Percentiles rank a stretch among this genome's conserved stretches.
Evolutionary conservation across 2,888 invertebrate species (phyloP).

Genomic region (Drosophila anomelani): DNA sequence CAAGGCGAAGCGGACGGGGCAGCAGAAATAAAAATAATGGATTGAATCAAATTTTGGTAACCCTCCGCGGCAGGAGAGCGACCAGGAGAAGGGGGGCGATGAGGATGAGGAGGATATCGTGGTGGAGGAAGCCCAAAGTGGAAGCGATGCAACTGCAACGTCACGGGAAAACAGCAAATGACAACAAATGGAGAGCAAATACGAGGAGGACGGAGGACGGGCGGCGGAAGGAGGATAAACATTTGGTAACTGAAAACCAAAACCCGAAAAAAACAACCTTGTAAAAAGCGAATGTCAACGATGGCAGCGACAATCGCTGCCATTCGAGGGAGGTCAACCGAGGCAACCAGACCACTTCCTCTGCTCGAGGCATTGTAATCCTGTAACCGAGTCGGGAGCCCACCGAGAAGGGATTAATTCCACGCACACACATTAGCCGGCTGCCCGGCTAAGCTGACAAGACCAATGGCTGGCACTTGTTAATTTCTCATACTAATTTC

Average conservation of each 20-base stretch:
- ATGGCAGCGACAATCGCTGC: conserved; percentile 37
- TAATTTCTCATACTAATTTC: conserved; percentile 76
- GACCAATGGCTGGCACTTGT: conserved; percentile 78
- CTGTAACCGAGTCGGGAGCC: conserved; percentile 63
- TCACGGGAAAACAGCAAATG: conserved; percentile 59
- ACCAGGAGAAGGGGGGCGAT: conserved; percentile 14
- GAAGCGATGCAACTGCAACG: conserved; percentile 50
- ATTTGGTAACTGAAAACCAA: conserved; percentile 46
- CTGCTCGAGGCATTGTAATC: conserved; percentile 60
- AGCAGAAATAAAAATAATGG: conserved; percentile 66
- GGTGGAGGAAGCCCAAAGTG: conserved; percentile 14
- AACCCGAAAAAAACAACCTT: conserved; percentile 45
- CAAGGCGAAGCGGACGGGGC: background rate
- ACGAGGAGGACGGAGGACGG: conserved; percentile 10
- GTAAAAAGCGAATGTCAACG: conserved; percentile 55
- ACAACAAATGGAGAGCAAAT: conserved; percentile 62
- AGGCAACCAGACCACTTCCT: conserved; percentile 49
- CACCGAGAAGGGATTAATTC: conserved; percentile 66
- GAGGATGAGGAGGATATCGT: background rate
- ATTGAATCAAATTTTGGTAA: conserved; percentile 70
- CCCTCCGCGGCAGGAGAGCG: conserved; percentile 8
- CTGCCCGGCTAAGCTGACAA: conserved; percentile 68
- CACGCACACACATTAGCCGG: conserved; percentile 59
- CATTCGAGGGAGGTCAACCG: conserved; percentile 16
- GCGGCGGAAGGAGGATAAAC: conserved; percentile 30